Percentiles rank a stretch among this genome's conserved stretches.
Conservation (phyloP, 53 echinoderm and acorn worm species). For the Temnopleurus reevesii region DNA sequence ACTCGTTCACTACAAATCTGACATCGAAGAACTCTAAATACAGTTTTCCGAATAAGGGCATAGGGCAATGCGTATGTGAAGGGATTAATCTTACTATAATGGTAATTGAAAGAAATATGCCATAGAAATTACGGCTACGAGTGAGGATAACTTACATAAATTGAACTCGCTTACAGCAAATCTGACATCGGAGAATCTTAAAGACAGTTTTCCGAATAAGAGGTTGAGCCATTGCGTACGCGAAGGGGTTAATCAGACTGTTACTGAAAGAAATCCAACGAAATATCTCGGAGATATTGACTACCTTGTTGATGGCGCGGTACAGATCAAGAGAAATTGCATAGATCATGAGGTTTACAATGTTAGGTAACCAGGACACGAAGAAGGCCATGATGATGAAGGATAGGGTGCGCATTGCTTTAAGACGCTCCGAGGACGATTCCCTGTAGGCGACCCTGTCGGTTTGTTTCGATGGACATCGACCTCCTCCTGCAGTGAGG, state of each 20-base stretch:
- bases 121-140: no score
- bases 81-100: no score
- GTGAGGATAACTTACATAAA: no score
- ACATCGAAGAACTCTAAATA: no score
- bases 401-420: not conserved
- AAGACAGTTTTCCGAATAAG: not conserved
- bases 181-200: not conserved
- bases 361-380: not conserved
- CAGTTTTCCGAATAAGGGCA: no score
- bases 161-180: no score
- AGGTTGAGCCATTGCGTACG: slow-evolving; percentile 6
- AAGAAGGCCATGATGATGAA: not conserved
- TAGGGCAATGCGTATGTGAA: no score
- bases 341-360: no score
- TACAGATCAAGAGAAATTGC: not conserved
- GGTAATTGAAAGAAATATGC: no score
- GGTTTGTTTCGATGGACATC: no score
- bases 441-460: not conserved
- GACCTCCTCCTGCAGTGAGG: no score
- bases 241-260: not conserved
- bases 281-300: not conserved
- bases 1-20: no score
- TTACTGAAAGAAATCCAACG: not conserved
- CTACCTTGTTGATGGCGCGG: not conserved
- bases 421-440: not conserved